These are phyloP conservation scores for Drosophila borborema DNA, from an alignment of 2,888 invertebrate genomes.

Conservation along the genomic window DNA sequence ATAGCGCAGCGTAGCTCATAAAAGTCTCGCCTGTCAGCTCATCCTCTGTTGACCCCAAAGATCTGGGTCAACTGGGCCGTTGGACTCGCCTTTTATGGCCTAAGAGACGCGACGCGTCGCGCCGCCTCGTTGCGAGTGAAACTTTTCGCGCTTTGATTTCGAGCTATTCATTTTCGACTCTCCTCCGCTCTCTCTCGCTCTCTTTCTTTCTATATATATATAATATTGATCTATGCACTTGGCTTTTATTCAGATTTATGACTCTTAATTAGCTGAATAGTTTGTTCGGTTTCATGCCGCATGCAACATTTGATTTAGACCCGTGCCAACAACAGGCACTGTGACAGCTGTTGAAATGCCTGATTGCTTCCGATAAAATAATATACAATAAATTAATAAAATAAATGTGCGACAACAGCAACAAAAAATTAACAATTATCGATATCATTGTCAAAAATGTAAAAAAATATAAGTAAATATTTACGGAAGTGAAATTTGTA, in stretches of 20 bases:
- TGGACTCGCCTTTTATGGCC: slow-evolving; percentile 55
- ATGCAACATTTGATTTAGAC: slow-evolving; percentile 56
- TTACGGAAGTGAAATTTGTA: background rate
- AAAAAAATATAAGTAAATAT: background rate
- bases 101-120: slow-evolving; percentile 24
- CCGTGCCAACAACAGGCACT: background rate
- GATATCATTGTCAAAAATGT: slow-evolving; percentile 26
- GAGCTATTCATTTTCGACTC: background rate
- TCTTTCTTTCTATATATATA: background rate
- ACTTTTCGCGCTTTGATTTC: slow-evolving; percentile 57
- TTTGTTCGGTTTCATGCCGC: slow-evolving; percentile 61
- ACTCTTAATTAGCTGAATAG: slow-evolving; percentile 64
- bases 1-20: slow-evolving; percentile 47
- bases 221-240: slow-evolving; percentile 31
- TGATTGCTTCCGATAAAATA: slow-evolving; percentile 16
- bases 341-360: slow-evolving; percentile 11
- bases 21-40: slow-evolving; percentile 64
- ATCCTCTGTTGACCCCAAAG: slow-evolving; percentile 41
- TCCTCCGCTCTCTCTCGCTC: background rate
- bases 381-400: slow-evolving; percentile 26
- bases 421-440: slow-evolving; percentile 25
- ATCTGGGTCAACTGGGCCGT: slow-evolving; percentile 59
- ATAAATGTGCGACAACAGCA: slow-evolving; percentile 13
- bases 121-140: slow-evolving; percentile 19
- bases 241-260: slow-evolving; percentile 56